These are phyloP conservation scores for Gasterosteus nipponicus DNA, from an alignment of 2,113 vertebrate species.

Conservation along the genomic window DNA sequence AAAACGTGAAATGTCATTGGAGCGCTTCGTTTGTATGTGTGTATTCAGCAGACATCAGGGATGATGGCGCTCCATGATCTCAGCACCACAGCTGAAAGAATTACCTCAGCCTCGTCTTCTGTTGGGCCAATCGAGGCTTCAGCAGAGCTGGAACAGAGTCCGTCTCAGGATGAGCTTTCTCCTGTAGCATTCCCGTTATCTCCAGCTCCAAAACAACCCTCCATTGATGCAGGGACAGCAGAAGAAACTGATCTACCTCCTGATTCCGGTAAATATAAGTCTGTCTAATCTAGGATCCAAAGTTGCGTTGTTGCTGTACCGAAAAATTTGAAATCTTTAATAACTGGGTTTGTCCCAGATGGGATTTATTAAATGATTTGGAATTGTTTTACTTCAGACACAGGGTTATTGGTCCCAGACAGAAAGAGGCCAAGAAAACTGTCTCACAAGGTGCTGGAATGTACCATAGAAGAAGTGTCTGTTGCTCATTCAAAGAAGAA, in stretches of 20 bases:
- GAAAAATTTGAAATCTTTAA: background rate
- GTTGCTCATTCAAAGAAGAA: conserved; percentile 87
- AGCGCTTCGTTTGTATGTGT: background rate
- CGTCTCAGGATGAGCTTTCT: conserved; percentile 29
- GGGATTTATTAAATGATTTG: background rate
- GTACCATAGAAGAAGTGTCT: conserved; percentile 88
- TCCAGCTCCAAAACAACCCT: conserved; percentile 23
- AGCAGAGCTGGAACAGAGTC: conserved; percentile 41
- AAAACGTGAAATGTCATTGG: background rate
- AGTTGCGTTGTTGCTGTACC: background rate
- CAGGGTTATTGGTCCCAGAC: conserved; percentile 65
- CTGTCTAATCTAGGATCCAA: background rate
- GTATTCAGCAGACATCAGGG: conserved; percentile 41
- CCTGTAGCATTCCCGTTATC: conserved; percentile 14
- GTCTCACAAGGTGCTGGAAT: conserved; percentile 90
- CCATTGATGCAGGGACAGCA: conserved; percentile 25
- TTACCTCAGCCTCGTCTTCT: conserved; percentile 46
- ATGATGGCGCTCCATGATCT: conserved; percentile 29
- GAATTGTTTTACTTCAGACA: conserved; percentile 14
- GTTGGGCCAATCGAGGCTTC: conserved; percentile 27
- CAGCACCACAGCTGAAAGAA: conserved; percentile 22
- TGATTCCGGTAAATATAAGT: conserved; percentile 51
- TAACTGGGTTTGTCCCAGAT: background rate
- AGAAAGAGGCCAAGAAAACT: conserved; percentile 91
- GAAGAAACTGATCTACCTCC: conserved; percentile 67